Evolutionary conservation across 2,797 vertebrate species (phyloP), one percentile per base, ranked within the genome.

Genomic region (Oryzias dopingdopingensis): DNA sequence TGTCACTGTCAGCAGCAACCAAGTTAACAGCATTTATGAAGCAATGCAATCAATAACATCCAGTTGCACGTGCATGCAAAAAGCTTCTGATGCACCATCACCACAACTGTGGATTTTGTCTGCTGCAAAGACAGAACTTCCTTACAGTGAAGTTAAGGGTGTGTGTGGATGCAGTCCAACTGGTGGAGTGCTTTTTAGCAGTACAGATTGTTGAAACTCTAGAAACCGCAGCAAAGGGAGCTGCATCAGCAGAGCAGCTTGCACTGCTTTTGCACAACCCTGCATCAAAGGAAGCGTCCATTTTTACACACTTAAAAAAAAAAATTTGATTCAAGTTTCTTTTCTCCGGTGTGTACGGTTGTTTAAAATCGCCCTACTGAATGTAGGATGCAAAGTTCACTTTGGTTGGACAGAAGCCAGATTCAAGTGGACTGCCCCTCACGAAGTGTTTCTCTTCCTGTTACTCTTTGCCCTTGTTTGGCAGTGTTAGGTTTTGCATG

Each of bases 161-260:
- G 44, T 59, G 29, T 37, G 63, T 41, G 14, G 59, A 22, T 52
- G 14, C 47, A 52, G 46, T 37, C 32, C 32, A 37, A 37, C 32
- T 3, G 32, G 3, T 37, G 32, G 32, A 37, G 32, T 37, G 32
- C 32, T 37, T 12, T 37, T 37, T 37, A 37, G 18, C 32, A 29
- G 17, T 42, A 48, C 18, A 29, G 61, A 49, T 45, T 55, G 15
- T 16, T 62, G 70, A 71, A 68, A 69, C 65, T 3, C 6, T 61
- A 48, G 23, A 65, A 83, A 86, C 81, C 82, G 65, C 79, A 82
- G 60, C 63, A 74, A 61, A 82, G 80, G 16, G 16, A 7, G 67
- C 74, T 82, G 79, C 83, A 68, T 22, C 59, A 69, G 67, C 68
- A 69, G 63, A 72, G 70, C 73, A 79, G 40, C 8, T 12, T 73